Evolutionary conservation across 2,113 vertebrate genomes (phyloP).

Genomic region (Pituophis catenifer): DNA sequence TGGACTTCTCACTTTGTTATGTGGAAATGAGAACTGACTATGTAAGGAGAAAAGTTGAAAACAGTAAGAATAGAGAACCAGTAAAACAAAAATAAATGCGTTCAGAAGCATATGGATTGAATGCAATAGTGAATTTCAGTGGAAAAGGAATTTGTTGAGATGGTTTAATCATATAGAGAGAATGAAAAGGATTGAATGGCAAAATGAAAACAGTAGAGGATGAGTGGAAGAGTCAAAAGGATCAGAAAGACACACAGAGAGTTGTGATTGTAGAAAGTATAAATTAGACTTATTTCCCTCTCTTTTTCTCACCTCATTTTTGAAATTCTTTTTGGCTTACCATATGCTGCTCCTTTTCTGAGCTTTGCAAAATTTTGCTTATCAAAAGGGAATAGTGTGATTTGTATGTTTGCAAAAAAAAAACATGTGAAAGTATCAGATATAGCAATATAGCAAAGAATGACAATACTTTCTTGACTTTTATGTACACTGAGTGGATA

Average conservation of each 20-base stretch:
- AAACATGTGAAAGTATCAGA: background rate
- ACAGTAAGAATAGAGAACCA: background rate
- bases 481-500: background rate
- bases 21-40: background rate
- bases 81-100: background rate
- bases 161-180: background rate
- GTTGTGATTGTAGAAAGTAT: background rate
- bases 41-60: background rate
- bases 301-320: background rate
- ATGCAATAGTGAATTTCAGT: background rate
- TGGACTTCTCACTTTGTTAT: background rate
- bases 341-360: background rate
- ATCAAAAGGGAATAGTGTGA: background rate
- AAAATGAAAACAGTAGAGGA: background rate
- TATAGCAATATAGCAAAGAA: background rate
- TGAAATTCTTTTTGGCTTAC: background rate
- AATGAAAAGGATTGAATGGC: background rate
- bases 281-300: background rate
- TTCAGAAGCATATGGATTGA: background rate
- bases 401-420: background rate
- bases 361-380: background rate
- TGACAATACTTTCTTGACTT: background rate
- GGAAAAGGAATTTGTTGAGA: background rate
- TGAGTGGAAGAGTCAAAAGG: background rate
- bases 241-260: background rate